A percentile compares a stretch with the other conserved stretches of the same genome.
Evolutionary conservation across 2,113 vertebrate genomes (phyloP).

Genomic region (Oryzias javanicus): DNA sequence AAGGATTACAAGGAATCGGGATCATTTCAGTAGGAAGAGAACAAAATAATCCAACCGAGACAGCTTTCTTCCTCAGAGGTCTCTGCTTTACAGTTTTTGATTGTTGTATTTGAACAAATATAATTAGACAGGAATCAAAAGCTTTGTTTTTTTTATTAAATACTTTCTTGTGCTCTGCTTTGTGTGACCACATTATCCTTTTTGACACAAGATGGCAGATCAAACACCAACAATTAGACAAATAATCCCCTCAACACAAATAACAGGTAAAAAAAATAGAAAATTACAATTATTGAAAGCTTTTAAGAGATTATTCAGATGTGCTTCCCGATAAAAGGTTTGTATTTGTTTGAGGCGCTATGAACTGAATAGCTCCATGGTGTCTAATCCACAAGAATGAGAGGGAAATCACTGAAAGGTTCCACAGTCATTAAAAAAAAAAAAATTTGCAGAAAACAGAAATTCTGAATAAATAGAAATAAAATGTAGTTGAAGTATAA

Average conservation of each 20-base stretch:
- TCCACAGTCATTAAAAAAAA: no score
- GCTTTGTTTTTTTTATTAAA: no score
- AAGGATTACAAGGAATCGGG: not conserved
- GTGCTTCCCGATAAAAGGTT: constrained; percentile 29
- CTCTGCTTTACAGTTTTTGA: not conserved
- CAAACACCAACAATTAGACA: no score
- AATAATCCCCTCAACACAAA: not conserved
- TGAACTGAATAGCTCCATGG: not conserved
- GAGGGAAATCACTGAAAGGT: constrained; percentile 42
- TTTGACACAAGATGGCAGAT: no score
- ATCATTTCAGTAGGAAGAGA: no score
- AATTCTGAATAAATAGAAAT: no score
- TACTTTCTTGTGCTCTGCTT: no score
- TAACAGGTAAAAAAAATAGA: constrained; percentile 72
- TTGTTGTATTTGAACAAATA: not conserved
- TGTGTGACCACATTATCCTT: no score
- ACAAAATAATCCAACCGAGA: no score
- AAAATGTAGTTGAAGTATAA: no score
- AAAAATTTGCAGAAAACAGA: no score
- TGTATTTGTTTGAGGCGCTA: constrained; percentile 8
- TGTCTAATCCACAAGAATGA: constrained; percentile 30
- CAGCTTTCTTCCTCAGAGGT: no score
- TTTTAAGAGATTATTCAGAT: constrained; percentile 68
- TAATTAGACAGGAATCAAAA: not conserved
- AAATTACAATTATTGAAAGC: constrained; percentile 60